Evolutionary conservation across 2,888 invertebrate species (phyloP), one percentile per base, ranked within the genome.

Genomic region (Branchellion lobata): DNA sequence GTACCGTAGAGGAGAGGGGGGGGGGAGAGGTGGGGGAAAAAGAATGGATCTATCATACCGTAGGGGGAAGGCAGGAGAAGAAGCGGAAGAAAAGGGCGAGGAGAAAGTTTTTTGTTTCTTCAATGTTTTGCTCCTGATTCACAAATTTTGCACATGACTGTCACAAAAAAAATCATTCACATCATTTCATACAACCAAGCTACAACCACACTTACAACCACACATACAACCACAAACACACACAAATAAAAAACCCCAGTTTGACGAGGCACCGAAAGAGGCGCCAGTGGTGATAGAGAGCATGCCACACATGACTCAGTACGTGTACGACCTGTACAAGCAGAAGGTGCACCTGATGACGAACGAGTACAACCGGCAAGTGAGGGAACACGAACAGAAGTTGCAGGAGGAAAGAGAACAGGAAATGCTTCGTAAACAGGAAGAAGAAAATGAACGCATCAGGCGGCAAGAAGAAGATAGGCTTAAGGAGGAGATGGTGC

Each of bases 271-370:
- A n/a, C 81, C 81, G 11, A 18, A 21, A 5, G 84, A 82, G 1
- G 79, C 82, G 24, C 89, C 91, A 3, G 89, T 93, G 85, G 89
- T 91, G 61, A 91, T 93, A 27, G 89, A 91, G 81, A 93, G 95
- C 87, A 96, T 98, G 94, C 92, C 94, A 0, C 93, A 96, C 85
- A 95, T 97, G 93, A 94, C 95, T 0, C 92, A 94, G 85, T 95
- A 94, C 88, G 97, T 98, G 0, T 96, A 94, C 88, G 93, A 95
- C 85, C 92, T 94, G 89, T 98, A 98, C 87, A 80, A 73, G 51
- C 65, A 80, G 31, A 82, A 81, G 53, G 81, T 83, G 33, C 77
- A 83, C 47, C 34, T 69, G 40, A 61, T 82, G 53, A 81, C 80
- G 65, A 29, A 18, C 14, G 51, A 36, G 18, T 74, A 80, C 29